Conservation (phyloP, 2,113 vertebrate species). For the Alligator mississippiensis region DNA sequence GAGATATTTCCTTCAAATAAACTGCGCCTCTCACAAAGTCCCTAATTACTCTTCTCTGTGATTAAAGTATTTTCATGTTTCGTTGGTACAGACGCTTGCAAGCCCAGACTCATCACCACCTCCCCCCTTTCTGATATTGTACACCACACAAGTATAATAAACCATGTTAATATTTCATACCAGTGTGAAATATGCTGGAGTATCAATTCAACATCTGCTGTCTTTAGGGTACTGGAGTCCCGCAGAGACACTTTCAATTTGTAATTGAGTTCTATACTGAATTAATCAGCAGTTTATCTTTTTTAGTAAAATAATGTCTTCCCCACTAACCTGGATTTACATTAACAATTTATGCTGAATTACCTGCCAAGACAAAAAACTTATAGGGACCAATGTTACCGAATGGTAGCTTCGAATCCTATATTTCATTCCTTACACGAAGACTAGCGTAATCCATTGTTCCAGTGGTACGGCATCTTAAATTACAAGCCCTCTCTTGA, state of each 20-base stretch:
- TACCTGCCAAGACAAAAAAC: slow-evolving; percentile 81
- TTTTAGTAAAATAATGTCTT: slow-evolving; percentile 93
- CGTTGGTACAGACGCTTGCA: slow-evolving; percentile 5
- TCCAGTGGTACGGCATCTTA: slow-evolving; percentile 4
- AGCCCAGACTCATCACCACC: slow-evolving; percentile 48
- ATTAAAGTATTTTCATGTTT: background rate
- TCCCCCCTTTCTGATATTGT: slow-evolving; percentile 56
- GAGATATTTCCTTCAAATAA: slow-evolving; percentile 40
- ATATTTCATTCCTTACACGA: slow-evolving; percentile 51
- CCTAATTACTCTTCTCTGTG: slow-evolving; percentile 34
- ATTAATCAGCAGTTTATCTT: slow-evolving; percentile 99
- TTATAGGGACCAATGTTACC: slow-evolving; percentile 63
- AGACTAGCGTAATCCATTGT: slow-evolving; percentile 45
- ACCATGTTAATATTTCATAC: slow-evolving; percentile 97
- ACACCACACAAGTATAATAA: slow-evolving; percentile 85
- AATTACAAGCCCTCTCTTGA: slow-evolving; percentile 16
- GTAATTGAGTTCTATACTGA: slow-evolving; percentile 98
- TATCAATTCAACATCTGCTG: slow-evolving; percentile 95
- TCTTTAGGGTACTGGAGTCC: slow-evolving; percentile 86
- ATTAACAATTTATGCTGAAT: slow-evolving; percentile 88
- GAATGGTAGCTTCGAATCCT: slow-evolving; percentile 40
- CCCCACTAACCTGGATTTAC: slow-evolving; percentile 85
- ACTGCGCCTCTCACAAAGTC: slow-evolving; percentile 2
- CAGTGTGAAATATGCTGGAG: slow-evolving; percentile 92
- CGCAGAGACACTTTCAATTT: slow-evolving; percentile 95